Evolutionary conservation across 2,797 vertebrate species (phyloP), one percentile per base, ranked within the genome.

Genomic region (Lithobates pipiens): DNA sequence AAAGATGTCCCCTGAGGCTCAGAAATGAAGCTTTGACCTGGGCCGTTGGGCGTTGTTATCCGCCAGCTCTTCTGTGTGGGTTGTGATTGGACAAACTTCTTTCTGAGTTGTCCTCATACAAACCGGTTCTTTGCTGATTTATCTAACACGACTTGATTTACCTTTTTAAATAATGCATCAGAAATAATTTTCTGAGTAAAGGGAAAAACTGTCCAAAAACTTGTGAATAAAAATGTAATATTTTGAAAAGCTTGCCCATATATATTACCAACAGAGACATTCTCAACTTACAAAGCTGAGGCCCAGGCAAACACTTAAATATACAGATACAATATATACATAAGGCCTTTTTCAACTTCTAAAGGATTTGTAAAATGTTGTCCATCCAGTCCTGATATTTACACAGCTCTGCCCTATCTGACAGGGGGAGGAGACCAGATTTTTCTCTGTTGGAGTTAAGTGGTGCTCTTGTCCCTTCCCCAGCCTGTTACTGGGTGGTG

Each of bases 91-190:
- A 23, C 36, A 27, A 27, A 36, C 61, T 44, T 11, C 39, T 36
- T 79, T 73, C 46, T 34, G 65, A 85, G 69, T 27, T 61, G 67
- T 84, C 65, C 67, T 84, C 50, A 77, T 36, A 23, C 42, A 77
- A 84, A 57, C 67, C 39, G 15, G 4, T 65, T 63, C 82, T 39
- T 23, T 77, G 29, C n/a, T 76, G 73, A 77, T 71, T 84, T 84
- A 84, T 84, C 34, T 77, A 46, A 29, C 34, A 18, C 23, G 23
- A 25, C 36, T 32, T 44, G 65, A 54, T 61, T 77, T 57, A 84
- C 42, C 32, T 69, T 77, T 68, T 21, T 44, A 9, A 71, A 61
- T 72, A 29, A 27, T 67, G 32, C 13, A 7, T 76, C 42, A 50
- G 61, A 76, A 27, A 83, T 76, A 67, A 29, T 76, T 27, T 54